Percentiles rank a stretch among this genome's conserved stretches.
Evolutionary conservation across 2,888 invertebrate species (phyloP).

Genomic region (Eugnorisma glareosa): DNA sequence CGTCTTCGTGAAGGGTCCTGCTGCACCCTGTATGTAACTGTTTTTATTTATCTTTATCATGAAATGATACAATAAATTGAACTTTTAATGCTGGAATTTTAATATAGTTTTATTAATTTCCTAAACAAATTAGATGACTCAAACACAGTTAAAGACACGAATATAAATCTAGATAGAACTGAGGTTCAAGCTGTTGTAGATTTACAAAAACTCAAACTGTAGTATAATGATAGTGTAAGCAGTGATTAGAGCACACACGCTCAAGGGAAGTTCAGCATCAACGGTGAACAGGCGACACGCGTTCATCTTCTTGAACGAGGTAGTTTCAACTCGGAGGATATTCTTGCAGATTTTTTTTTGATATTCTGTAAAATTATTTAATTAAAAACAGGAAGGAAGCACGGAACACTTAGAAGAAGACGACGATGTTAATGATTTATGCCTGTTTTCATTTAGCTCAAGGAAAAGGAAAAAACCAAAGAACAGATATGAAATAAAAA

Average conservation of each 20-base stretch:
- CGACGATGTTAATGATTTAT: background rate
- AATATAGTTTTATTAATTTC: background rate
- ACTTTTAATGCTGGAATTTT: background rate
- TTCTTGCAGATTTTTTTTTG: constrained; percentile 31
- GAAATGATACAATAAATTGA: background rate
- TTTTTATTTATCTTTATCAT: background rate
- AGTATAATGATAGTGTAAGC: constrained; percentile 27
- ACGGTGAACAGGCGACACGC: constrained; percentile 25
- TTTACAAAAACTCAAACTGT: constrained; percentile 37
- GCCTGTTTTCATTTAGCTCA: background rate
- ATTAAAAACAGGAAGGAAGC: no score
- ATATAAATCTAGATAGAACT: background rate
- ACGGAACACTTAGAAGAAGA: background rate
- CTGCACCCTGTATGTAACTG: no score
- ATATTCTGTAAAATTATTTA: constrained; percentile 5
- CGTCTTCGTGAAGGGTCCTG: no score
- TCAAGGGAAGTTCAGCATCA: constrained; percentile 9
- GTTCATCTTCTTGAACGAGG: constrained; percentile 13
- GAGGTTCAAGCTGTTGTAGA: background rate
- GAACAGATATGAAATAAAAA: background rate
- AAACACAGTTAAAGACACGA: background rate
- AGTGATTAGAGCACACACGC: constrained; percentile 12
- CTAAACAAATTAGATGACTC: background rate
- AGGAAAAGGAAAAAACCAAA: background rate
- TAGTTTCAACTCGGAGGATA: constrained; percentile 13